phyloP scores from a whole-genome alignment of 2,797 vertebrate genomes.

The Threskiornis aethiopicus region DNA sequence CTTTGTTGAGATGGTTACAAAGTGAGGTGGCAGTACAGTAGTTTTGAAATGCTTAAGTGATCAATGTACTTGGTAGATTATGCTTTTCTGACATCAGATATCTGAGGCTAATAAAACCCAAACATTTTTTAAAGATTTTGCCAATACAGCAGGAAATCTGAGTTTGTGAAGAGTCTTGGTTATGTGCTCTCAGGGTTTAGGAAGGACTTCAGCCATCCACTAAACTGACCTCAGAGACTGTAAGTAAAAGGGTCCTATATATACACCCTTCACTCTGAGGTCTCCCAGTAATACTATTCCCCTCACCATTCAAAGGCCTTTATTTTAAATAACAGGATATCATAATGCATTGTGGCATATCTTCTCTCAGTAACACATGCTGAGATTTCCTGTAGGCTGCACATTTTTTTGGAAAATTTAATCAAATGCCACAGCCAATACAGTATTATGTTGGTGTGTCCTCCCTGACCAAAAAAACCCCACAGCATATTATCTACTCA shows the following conservation, averaged over 20 bases:
- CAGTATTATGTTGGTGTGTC: background rate
- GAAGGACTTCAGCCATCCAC: background rate
- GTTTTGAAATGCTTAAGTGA: background rate
- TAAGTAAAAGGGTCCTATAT: background rate
- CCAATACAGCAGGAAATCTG: background rate
- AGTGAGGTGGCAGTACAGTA: background rate
- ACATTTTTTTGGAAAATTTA: background rate
- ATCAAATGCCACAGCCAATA: background rate
- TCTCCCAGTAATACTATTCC: background rate
- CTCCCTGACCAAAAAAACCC: background rate
- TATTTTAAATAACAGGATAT: background rate
- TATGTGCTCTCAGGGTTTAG: background rate
- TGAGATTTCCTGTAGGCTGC: background rate
- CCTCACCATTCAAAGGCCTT: background rate
- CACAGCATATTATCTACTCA: background rate
- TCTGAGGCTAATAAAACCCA: background rate
- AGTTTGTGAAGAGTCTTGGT: background rate
- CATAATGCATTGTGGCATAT: background rate
- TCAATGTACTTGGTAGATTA: background rate
- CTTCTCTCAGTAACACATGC: background rate
- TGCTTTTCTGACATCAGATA: background rate
- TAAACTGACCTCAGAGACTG: background rate
- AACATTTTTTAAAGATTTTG: background rate
- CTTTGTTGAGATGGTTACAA: background rate
- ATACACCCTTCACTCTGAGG: background rate